Percentiles rank a stretch among this genome's conserved stretches.
phyloP scores from a whole-genome alignment of 1,140 invertebrate species.

The Oryctes rhinoceros region DNA sequence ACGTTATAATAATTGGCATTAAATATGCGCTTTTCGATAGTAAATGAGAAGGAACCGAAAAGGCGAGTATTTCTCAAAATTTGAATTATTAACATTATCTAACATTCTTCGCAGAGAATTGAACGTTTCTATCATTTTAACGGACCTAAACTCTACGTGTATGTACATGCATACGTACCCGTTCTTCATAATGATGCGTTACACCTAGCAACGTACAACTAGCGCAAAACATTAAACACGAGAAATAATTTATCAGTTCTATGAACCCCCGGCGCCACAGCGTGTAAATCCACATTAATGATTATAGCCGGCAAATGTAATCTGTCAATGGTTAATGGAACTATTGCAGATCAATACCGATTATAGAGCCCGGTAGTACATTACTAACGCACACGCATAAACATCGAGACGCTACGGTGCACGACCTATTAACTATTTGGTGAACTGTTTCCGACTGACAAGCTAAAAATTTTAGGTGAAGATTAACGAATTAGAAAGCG shows the following conservation, averaged over 20 bases:
- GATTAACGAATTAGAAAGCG: slow-evolving; percentile 21
- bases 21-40: background rate
- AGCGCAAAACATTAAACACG: slow-evolving; percentile 2
- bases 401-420: background rate
- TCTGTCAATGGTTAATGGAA: slow-evolving; percentile 53
- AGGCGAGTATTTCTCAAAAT: no score
- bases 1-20: background rate
- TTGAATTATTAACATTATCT: no score
- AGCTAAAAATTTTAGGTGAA: background rate
- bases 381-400: background rate
- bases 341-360: slow-evolving; percentile 39
- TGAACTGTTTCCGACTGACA: background rate
- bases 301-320: slow-evolving; percentile 51
- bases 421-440: background rate
- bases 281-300: slow-evolving; percentile 50
- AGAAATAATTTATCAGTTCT: slow-evolving; percentile 31
- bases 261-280: slow-evolving; percentile 40
- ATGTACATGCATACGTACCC: slow-evolving; percentile 12
- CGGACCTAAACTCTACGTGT: no score
- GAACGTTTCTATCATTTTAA: no score
- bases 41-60: no score
- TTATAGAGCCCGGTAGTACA: slow-evolving; percentile 26
- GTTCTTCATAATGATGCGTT: slow-evolving; percentile 14
- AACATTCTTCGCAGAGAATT: no score
- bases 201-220: background rate